Evolutionary conservation across 2,797 vertebrate genomes (phyloP), one percentile per base, ranked within the genome.

Genomic region (Ctenochaetus hawaiiensis): DNA sequence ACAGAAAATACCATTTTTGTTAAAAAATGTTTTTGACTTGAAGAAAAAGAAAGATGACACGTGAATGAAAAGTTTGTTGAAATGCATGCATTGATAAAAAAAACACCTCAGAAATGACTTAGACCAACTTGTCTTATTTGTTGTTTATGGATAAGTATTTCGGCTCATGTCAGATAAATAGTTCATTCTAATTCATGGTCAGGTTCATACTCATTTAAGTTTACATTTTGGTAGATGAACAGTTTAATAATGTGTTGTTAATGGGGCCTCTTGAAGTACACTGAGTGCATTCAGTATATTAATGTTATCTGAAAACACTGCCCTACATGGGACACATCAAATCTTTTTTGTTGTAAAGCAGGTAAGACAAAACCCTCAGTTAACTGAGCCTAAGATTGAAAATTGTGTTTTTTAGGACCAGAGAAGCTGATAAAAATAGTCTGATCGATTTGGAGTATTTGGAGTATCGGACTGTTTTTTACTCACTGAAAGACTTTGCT

Each of bases 1-100:
- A 76, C 26, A 78, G 43, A 80, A 81, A 82, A 64, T 41, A 57
- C 12, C 11, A 54, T 72, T 75, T 78, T 67, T 63, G 41, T 22
- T 69, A 22, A 67, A 80, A 39, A 80, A 87, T 75, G 67, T 49
- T 83, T 73, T 87, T 77, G 81, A 87, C 67, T 86, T 22, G 44
- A 73, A 65, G 11, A 48, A 5, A 10, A 7, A 82, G 11, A 76
- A 61, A 68, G 30, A 76, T 47, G 37, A 58, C 10, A 51, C 16
- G 39, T 47, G 2, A 22, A 14, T 8, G 8, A 47, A 12, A 62
- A 57, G 41, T 77, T 66, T 63, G 48, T 44, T 62, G 20, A 77
- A 72, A 76, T 39, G 34, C 45, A 34, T 47, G 16, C 17, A 20
- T 22, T n/a, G 9, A 26, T 54, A 80, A 69, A 78, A 77, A 75